phyloP scores from a whole-genome alignment of 1,140 invertebrate genomes.

The Heliothis virescens region DNA sequence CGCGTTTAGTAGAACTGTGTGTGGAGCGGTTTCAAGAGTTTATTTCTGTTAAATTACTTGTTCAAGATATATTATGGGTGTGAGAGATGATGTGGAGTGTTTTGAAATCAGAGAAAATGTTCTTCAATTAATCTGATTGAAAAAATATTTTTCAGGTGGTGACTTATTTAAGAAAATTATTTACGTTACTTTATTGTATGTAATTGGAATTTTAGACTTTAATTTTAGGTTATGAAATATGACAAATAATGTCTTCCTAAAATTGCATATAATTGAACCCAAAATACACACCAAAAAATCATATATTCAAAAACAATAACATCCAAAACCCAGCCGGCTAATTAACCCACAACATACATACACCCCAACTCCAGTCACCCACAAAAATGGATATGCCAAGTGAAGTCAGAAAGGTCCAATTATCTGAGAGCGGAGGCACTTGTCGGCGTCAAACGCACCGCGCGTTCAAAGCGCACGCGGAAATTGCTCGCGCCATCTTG shows the following conservation, averaged over 20 bases:
- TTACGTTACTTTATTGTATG: no score
- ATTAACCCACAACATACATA: conserved; percentile 18
- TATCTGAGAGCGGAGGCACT: conserved; percentile 26
- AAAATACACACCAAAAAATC: not conserved
- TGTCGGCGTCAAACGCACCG: not conserved
- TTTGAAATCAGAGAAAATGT: no score
- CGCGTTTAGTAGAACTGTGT: no score
- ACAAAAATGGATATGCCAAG: conserved; percentile 28
- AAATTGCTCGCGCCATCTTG: conserved; percentile 42
- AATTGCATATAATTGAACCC: no score
- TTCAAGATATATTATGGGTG: no score
- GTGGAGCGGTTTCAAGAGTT: not conserved
- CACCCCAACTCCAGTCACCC: not conserved
- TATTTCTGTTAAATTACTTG: not conserved
- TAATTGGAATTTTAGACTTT: no score
- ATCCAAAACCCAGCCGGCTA: not conserved
- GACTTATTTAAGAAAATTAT: no score
- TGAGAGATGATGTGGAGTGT: no score
- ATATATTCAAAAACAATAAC: not conserved
- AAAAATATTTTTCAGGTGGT: no score
- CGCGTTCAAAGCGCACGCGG: conserved; percentile 15
- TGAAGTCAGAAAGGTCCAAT: conserved; percentile 28
- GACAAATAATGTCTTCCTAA: not conserved
- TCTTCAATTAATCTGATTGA: no score
- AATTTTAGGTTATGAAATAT: no score